These are phyloP conservation scores for Macrotis lagotis DNA, from an alignment of 2,113 vertebrate genomes.

Conservation along the genomic window DNA sequence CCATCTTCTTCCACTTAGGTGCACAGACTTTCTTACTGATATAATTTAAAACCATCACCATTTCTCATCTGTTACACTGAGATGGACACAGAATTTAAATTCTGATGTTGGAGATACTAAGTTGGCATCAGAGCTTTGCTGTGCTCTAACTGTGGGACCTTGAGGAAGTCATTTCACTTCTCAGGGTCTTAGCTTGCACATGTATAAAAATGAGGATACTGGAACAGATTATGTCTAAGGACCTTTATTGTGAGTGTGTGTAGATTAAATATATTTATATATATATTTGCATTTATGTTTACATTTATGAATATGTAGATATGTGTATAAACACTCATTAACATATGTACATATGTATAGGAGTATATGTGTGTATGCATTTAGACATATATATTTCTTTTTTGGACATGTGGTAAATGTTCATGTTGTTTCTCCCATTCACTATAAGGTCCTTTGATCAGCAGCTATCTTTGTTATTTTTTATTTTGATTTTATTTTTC, in stretches of 20 bases:
- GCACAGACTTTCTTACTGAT: background rate
- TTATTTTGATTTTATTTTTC: background rate
- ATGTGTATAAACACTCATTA: too few relatives aligned
- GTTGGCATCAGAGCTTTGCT: background rate
- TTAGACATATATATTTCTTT: too few relatives aligned
- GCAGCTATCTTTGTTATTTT: background rate
- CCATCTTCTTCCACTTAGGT: background rate
- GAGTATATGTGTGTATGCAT: too few relatives aligned
- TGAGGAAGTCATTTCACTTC: background rate
- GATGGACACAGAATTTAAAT: background rate
- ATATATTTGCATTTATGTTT: too few relatives aligned
- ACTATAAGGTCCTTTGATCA: background rate
- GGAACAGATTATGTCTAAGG: background rate
- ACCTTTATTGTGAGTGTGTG: too few relatives aligned
- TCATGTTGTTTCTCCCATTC: background rate
- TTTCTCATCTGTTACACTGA: background rate
- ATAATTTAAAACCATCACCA: background rate
- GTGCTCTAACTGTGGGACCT: background rate
- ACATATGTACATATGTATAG: too few relatives aligned
- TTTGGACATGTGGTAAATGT: background rate
- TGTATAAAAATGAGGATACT: background rate
- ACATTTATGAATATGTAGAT: too few relatives aligned
- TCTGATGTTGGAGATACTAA: background rate
- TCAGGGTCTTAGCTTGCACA: background rate
- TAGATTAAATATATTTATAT: too few relatives aligned